Evolutionary conservation across 1,140 invertebrate genomes (phyloP), one percentile per base, ranked within the genome.

Genomic region (Muscidifurax raptorellus): DNA sequence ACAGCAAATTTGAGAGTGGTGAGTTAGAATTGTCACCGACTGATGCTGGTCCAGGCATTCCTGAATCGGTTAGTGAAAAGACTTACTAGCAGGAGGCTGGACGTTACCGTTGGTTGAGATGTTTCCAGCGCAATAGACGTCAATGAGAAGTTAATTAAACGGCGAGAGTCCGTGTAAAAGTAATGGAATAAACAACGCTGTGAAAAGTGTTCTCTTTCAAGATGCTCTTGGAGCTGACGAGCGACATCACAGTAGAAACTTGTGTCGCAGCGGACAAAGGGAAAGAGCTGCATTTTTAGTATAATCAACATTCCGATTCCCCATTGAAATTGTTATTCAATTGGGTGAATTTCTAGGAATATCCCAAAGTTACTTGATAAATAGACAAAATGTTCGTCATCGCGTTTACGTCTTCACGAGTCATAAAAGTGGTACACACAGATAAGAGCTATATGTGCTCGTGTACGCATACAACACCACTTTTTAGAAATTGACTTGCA

Each of bases 1-100:
- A 89, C 67, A 93, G 90, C n/a, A 93, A 93, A 81, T 92, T 87
- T 59, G 92, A 93, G 27, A 90, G 88, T 66, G 90, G 90, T n/a
- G 91, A 92, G 59, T 80, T 92, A 72, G 86, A 91, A 82, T 87
- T 91, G 79, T 91, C 91, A 76, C 90, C 91, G 36, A 90, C 91
- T 32, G 91, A 90, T 69, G 90, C 90, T 71, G 90, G 90, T 80
- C 86, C 91, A 4, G 91, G 91, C 47, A 89, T 77, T 25, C 30
- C 84, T 52, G 84, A 85, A 47, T n/a, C n/a, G 28, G 88, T 92
- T 67, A 91, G 89, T 85, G 91, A 89, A 74, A 83, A 86, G 67
- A 80, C 75, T 82, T 85, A 85, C 69, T 86, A 86, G 85, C 85
- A 86, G 47, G 80, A 83, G 76, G 85, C 76, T 76, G 71, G 77